These are phyloP conservation scores for Heliconius sara DNA, from an alignment of 2,888 invertebrate genomes.

Conservation along the genomic window DNA sequence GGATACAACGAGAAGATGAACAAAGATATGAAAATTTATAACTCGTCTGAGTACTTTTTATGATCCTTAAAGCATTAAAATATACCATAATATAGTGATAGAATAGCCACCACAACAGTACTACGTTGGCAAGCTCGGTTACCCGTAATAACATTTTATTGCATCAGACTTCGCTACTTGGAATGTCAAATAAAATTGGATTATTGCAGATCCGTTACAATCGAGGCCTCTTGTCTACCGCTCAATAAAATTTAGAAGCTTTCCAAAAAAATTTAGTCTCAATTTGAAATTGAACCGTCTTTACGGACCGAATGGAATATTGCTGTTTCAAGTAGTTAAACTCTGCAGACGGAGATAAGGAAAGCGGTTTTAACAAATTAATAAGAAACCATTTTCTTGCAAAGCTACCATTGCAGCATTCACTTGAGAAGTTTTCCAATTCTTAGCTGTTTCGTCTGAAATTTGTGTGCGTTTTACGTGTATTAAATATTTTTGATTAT, in stretches of 20 bases:
- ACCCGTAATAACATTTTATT: conserved; percentile 71
- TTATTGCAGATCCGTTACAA: conserved; percentile 75
- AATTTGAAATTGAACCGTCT: conserved; percentile 34
- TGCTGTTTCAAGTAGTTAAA: conserved; percentile 24
- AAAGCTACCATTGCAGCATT: conserved; percentile 11
- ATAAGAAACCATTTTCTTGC: conserved; percentile 27
- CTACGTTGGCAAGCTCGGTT: conserved; percentile 34
- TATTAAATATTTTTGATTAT: background rate
- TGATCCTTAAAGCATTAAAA: background rate
- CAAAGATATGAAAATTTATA: too few species aligned
- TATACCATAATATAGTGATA: background rate
- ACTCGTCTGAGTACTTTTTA: background rate
- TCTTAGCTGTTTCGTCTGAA: background rate
- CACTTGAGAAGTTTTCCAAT: conserved; percentile 2
- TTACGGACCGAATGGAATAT: conserved; percentile 25
- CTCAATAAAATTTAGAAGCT: conserved; percentile 64
- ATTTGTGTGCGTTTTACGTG: background rate
- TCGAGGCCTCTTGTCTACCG: conserved; percentile 64
- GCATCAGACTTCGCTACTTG: conserved; percentile 62
- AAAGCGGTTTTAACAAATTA: conserved; percentile 24
- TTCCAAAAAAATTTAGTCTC: conserved; percentile 31
- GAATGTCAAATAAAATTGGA: conserved; percentile 70
- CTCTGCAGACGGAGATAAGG: conserved; percentile 21
- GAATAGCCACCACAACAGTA: background rate
- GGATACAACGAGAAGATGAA: background rate